Conservation (phyloP, 2,113 vertebrate genomes). For the Nestor notabilis region DNA sequence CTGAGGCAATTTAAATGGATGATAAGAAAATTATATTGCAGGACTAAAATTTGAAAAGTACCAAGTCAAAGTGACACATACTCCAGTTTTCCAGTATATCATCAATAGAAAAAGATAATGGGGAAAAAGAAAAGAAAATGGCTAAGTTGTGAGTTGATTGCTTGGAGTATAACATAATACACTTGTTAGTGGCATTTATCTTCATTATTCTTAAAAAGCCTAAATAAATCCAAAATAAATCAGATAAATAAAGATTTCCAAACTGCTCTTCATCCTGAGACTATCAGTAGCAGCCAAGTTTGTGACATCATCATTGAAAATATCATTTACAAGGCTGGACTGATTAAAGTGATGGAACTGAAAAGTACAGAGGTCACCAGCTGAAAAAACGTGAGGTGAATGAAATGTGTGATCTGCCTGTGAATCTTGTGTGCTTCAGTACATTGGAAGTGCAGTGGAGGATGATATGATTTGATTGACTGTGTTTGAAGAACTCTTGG, state of each 20-base stretch:
- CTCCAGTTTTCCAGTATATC: background rate
- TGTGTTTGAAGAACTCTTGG: background rate
- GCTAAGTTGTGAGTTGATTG: background rate
- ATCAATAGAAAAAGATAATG: background rate
- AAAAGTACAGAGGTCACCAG: background rate
- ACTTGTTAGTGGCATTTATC: background rate
- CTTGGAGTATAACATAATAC: background rate
- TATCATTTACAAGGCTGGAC: background rate
- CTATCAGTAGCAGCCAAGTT: background rate
- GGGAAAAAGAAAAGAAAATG: background rate
- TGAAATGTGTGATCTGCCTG: background rate
- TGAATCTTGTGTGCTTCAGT: background rate
- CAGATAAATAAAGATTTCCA: background rate
- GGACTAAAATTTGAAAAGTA: background rate
- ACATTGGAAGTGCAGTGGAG: background rate
- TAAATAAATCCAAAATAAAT: background rate
- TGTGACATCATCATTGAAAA: background rate
- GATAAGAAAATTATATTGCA: background rate
- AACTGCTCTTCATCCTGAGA: background rate
- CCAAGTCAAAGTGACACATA: background rate
- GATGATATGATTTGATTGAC: background rate
- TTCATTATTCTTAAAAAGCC: background rate
- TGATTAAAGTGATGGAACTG: background rate
- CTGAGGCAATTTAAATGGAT: background rate
- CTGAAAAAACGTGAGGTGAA: background rate